A percentile compares a stretch with the other conserved stretches of the same genome.
These are phyloP conservation scores for Eledone cirrhosa DNA, from an alignment of 2,888 invertebrate species.

Conservation along the genomic window DNA sequence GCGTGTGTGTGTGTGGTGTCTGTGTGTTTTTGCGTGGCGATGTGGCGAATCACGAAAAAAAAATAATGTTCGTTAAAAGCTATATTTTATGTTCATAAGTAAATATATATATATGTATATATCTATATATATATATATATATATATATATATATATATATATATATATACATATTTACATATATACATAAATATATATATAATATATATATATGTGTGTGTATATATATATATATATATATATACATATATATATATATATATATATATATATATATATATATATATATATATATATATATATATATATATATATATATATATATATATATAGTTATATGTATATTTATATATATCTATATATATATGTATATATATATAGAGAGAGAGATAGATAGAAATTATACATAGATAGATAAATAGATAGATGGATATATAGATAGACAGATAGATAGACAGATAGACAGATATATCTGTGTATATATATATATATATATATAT, in stretches of 20 bases:
- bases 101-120: conserved; percentile 1
- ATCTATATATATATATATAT: conserved; percentile 15
- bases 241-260: neutral
- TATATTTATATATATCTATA: neutral
- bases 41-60: too few species aligned
- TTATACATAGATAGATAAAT: neutral
- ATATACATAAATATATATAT: neutral
- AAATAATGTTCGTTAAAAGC: too few species aligned
- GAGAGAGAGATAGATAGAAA: neutral
- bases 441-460: conserved; percentile 4
- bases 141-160: conserved; percentile 22
- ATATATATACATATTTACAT: conserved; percentile 12
- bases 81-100: too few species aligned
- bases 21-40: too few species aligned
- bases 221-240: neutral
- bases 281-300: neutral
- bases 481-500: neutral
- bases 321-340: neutral
- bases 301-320: neutral
- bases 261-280: neutral
- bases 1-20: too few species aligned
- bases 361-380: neutral
- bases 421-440: neutral
- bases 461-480: neutral
- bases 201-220: neutral